Conservation (phyloP, 2,888 invertebrate species). For the Panzeria rudis region DNA sequence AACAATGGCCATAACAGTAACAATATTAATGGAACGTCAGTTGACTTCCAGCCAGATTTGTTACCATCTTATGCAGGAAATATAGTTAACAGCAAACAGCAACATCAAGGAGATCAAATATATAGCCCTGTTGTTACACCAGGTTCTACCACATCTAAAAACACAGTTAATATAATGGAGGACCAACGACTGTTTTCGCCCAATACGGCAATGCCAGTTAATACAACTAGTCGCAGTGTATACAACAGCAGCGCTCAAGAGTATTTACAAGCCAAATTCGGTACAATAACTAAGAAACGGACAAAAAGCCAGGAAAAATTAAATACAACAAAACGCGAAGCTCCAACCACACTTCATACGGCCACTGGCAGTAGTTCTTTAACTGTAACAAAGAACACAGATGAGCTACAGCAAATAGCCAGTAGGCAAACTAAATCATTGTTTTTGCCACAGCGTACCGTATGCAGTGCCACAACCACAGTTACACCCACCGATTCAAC, state of each 20-base stretch:
- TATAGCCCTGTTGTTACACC: constrained; percentile 71
- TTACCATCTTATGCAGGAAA: constrained; percentile 75
- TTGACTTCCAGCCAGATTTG: constrained; percentile 78
- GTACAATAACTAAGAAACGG: constrained; percentile 57
- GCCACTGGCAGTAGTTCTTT: constrained; percentile 68
- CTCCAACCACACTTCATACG: constrained; percentile 48
- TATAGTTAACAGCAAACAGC: constrained; percentile 65
- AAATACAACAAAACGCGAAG: constrained; percentile 65
- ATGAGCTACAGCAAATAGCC: constrained; percentile 68
- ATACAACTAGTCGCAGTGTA: constrained; percentile 72
- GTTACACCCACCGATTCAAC: constrained; percentile 70
- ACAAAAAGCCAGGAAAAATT: constrained; percentile 69
- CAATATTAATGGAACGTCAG: constrained; percentile 57
- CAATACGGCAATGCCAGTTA: constrained; percentile 59
- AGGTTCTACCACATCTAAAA: constrained; percentile 67
- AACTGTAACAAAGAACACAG: constrained; percentile 68
- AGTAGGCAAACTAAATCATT: constrained; percentile 73
- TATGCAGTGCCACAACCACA: constrained; percentile 65
- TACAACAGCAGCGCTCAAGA: constrained; percentile 76
- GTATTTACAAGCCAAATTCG: constrained; percentile 76
- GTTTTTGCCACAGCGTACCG: constrained; percentile 70
- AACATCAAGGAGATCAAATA: constrained; percentile 70
- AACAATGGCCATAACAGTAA: constrained; percentile 29
- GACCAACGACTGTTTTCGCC: constrained; percentile 71
- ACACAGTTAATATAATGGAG: constrained; percentile 75